Conservation (phyloP, 2,113 vertebrate species). For the western clawed frog (Xenopus tropicalis) region DNA sequence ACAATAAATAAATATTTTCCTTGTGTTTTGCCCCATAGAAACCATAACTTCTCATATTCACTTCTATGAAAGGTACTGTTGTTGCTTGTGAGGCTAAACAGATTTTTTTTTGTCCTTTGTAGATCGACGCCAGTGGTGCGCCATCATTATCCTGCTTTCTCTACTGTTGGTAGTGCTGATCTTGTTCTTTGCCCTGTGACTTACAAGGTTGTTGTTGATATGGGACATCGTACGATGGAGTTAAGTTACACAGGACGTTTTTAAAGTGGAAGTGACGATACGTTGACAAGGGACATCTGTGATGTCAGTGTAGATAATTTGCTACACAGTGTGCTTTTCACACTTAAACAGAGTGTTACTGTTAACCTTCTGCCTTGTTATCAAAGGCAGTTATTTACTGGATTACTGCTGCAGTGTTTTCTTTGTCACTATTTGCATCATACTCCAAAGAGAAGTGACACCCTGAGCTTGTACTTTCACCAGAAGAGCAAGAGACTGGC, state of each 20-base stretch:
- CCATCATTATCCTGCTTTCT: slow-evolving; percentile 80
- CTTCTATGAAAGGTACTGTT: not conserved
- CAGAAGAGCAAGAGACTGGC: not conserved
- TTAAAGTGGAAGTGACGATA: slow-evolving; percentile 21
- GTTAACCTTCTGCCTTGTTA: not conserved
- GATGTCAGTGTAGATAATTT: slow-evolving; percentile 9
- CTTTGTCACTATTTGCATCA: slow-evolving; percentile 15
- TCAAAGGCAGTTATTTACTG: slow-evolving; percentile 4
- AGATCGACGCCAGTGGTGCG: slow-evolving; percentile 97
- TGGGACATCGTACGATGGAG: not conserved
- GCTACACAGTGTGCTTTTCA: not conserved
- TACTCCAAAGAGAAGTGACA: not conserved
- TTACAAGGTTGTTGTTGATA: slow-evolving; percentile 27
- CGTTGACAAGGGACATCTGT: slow-evolving; percentile 21
- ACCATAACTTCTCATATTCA: too few species aligned
- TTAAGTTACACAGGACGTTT: slow-evolving; percentile 1
- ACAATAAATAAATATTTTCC: too few species aligned
- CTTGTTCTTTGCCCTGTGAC: slow-evolving; percentile 85
- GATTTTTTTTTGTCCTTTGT: slow-evolving; percentile 47
- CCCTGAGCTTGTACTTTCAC: not conserved
- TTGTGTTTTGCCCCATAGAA: too few species aligned
- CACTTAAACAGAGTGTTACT: not conserved
- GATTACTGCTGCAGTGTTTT: slow-evolving; percentile 29
- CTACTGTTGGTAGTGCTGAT: slow-evolving; percentile 85
- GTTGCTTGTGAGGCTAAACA: not conserved